A percentile compares a stretch with the other conserved stretches of the same genome.
phyloP scores from a whole-genome alignment of 1,140 invertebrate species.

The Drosophila oshimai region DNA sequence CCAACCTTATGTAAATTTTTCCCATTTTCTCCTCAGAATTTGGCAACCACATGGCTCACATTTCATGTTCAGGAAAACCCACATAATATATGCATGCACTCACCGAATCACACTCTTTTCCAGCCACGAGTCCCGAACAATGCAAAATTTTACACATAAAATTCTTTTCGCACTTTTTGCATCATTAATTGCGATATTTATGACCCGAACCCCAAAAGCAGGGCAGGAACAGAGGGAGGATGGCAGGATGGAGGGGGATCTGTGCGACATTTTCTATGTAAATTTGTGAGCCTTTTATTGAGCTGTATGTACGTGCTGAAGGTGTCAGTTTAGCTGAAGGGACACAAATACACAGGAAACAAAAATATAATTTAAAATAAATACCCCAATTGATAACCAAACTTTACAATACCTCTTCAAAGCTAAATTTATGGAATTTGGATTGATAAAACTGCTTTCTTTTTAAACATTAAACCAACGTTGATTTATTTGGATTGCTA shows the following conservation, averaged over 20 bases:
- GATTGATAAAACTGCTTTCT: too few relatives aligned
- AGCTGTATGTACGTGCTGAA: conserved; percentile 55
- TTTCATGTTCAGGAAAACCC: conserved; percentile 23
- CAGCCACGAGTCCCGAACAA: conserved; percentile 32
- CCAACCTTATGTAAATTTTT: neutral
- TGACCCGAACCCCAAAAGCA: conserved; percentile 33
- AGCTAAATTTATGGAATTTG: too few relatives aligned
- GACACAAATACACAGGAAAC: neutral
- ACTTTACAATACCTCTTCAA: neutral
- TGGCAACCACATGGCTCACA: conserved; percentile 28
- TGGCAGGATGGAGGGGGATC: neutral
- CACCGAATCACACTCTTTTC: conserved; percentile 11
- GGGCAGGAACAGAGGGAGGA: neutral
- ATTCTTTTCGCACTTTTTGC: conserved; percentile 81
- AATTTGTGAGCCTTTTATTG: conserved; percentile 70
- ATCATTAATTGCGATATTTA: conserved; percentile 81
- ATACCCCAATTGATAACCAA: neutral
- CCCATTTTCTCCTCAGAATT: neutral
- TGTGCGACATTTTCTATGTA: conserved; percentile 65
- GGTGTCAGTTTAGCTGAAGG: conserved; percentile 13
- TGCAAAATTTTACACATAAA: conserved; percentile 51
- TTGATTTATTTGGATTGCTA: too few relatives aligned
- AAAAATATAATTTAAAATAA: neutral
- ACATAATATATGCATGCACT: conserved; percentile 36
- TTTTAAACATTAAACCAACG: too few relatives aligned